Evolutionary conservation across 2,113 vertebrate genomes (phyloP).

Genomic region (Ciconia stormi): DNA sequence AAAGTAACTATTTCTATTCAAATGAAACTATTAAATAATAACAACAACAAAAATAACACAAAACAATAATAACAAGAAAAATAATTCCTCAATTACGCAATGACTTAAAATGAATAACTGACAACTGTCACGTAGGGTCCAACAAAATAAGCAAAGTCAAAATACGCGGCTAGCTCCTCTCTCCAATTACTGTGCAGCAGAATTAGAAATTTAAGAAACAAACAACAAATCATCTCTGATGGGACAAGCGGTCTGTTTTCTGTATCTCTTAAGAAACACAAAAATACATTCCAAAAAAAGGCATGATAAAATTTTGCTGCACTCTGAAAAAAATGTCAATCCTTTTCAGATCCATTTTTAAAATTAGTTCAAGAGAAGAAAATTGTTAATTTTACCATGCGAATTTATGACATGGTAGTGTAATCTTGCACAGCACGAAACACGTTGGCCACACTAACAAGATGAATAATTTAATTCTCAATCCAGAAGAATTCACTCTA

Average conservation of each 20-base stretch:
- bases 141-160: not conserved
- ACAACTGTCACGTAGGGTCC: rapidly evolving
- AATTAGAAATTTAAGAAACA: not conserved
- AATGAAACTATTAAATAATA: not conserved
- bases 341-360: not conserved
- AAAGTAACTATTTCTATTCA: not conserved
- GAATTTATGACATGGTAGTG: slow-evolving; percentile 42
- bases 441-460: slow-evolving; percentile 50
- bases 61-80: not conserved
- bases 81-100: not conserved
- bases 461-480: slow-evolving; percentile 70
- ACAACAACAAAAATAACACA: not conserved
- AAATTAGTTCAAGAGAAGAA: not conserved
- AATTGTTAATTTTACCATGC: slow-evolving; percentile 41
- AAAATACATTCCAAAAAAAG: not conserved
- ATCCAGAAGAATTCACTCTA: slow-evolving; percentile 40
- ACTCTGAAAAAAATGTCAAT: not conserved
- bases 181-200: not conserved
- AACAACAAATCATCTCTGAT: not conserved
- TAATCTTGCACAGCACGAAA: slow-evolving; percentile 65
- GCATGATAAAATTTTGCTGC: not conserved
- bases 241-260: not conserved
- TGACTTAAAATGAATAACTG: not conserved
- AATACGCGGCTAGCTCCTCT: not conserved
- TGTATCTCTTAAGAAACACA: not conserved